phyloP scores from a whole-genome alignment of 2,888 invertebrate species.

The Acanthopleura granulata region DNA sequence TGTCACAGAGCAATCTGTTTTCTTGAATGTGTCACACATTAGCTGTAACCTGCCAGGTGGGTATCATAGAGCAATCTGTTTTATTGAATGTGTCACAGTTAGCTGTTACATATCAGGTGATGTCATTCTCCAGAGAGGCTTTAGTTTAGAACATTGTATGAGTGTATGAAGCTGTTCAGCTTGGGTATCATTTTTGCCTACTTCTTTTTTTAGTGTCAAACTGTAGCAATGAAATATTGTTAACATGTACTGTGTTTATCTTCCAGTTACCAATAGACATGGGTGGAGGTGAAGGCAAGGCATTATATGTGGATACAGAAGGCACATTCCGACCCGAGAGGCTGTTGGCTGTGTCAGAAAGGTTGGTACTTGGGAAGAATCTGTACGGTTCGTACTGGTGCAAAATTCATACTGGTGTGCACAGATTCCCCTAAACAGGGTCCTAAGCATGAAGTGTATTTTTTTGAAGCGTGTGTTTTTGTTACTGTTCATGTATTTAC shows the following conservation, averaged over 20 bases:
- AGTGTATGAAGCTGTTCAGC: neutral
- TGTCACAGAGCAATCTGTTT: constrained; percentile 31
- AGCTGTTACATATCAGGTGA: constrained; percentile 98
- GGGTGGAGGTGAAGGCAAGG: constrained; percentile 99
- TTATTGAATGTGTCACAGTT: constrained; percentile 90
- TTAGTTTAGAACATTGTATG: no score
- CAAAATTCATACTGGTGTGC: no score
- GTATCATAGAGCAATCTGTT: neutral
- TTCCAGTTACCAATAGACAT: constrained; percentile 91
- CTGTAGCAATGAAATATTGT: neutral
- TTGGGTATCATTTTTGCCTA: neutral
- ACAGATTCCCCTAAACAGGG: no score
- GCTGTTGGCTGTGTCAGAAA: constrained; percentile 89
- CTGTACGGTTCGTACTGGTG: no score
- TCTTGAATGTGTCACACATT: constrained; percentile 97
- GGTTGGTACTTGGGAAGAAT: constrained; percentile 70
- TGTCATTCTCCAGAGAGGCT: no score
- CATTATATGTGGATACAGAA: constrained; percentile 98
- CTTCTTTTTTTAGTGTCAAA: no score
- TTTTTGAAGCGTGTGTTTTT: no score
- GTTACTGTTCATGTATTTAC: no score
- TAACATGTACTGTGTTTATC: neutral
- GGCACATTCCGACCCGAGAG: constrained; percentile 98
- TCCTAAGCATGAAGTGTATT: no score
- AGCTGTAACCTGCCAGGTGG: constrained; percentile 96